Percentiles rank a stretch among this genome's conserved stretches.
These are phyloP conservation scores for Cephalopholis sonnerati DNA, from an alignment of 2,113 vertebrate genomes.

Conservation along the genomic window DNA sequence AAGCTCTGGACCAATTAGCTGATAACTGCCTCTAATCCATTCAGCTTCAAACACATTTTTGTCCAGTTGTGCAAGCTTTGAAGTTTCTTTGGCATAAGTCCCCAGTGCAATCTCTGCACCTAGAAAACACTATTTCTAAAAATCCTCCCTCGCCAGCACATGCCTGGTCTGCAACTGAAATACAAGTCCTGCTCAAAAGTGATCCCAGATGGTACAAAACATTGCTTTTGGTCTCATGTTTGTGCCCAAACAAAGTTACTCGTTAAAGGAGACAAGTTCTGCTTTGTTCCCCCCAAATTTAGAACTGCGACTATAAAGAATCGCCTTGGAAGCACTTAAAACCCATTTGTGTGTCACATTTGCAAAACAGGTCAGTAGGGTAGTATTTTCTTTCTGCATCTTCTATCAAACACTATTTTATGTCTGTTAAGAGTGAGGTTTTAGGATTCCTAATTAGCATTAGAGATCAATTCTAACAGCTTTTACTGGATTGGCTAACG, in stretches of 20 bases:
- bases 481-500: slow-evolving; percentile 22
- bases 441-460: slow-evolving; percentile 26
- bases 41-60: slow-evolving; percentile 86
- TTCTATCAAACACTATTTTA: background rate
- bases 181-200: slow-evolving; percentile 30
- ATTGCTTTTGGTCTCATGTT: slow-evolving; percentile 8
- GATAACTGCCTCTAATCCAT: slow-evolving; percentile 87
- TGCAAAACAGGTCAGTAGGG: slow-evolving; percentile 19
- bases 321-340: slow-evolving; percentile 3
- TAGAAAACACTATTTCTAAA: slow-evolving; percentile 69
- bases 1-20: slow-evolving; percentile 81
- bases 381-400: background rate
- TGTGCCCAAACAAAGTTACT: background rate
- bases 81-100: slow-evolving; percentile 85
- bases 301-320: background rate
- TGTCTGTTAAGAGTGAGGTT: background rate
- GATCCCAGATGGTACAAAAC: slow-evolving; percentile 18
- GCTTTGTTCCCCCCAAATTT: slow-evolving; percentile 1
- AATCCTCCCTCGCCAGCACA: slow-evolving; percentile 42
- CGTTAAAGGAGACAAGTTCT: background rate
- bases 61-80: slow-evolving; percentile 85
- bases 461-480: slow-evolving; percentile 15
- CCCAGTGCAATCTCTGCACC: slow-evolving; percentile 83
- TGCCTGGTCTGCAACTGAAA: slow-evolving; percentile 35
- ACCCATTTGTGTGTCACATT: background rate